A percentile compares a stretch with the other conserved stretches of the same genome.
Evolutionary conservation across 2,888 invertebrate genomes (phyloP).

Genomic region (Gonocerus acuteangulatus): DNA sequence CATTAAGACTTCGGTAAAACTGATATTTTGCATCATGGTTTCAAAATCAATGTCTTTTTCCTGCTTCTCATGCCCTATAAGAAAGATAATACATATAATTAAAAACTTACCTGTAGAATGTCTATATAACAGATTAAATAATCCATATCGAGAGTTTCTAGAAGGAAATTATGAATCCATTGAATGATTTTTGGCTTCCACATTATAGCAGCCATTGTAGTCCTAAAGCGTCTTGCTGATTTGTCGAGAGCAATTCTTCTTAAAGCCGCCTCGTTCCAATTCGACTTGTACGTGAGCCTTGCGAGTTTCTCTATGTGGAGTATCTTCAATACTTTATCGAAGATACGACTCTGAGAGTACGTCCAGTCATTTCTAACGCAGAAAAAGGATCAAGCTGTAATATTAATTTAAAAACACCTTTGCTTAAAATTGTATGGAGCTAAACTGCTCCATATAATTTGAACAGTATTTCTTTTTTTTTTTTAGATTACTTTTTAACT

Average conservation of each 20-base stretch:
- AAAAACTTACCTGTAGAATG: conserved; percentile 61
- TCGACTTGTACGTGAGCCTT: conserved; percentile 54
- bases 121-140: conserved; percentile 68
- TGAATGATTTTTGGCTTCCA: conserved; percentile 67
- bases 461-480: too few relatives aligned
- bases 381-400: background rate
- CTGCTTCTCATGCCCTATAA: too few relatives aligned
- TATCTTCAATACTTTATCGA: conserved; percentile 56
- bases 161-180: conserved; percentile 66
- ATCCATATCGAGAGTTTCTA: conserved; percentile 52
- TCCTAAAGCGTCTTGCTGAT: conserved; percentile 50
- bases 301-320: conserved; percentile 59
- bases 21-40: too few relatives aligned
- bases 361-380: conserved; percentile 55
- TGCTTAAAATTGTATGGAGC: too few relatives aligned
- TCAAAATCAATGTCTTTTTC: too few relatives aligned
- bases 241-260: conserved; percentile 63
- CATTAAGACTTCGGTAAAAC: too few relatives aligned
- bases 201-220: conserved; percentile 49
- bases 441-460: too few relatives aligned
- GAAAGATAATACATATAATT: too few relatives aligned
- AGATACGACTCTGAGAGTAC: conserved; percentile 55
- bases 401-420: too few relatives aligned
- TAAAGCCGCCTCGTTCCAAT: conserved; percentile 58
- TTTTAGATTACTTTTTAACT: too few relatives aligned